A percentile compares a stretch with the other conserved stretches of the same genome.
Conservation (phyloP, 2,113 vertebrate species). For the Jacana jacana region DNA sequence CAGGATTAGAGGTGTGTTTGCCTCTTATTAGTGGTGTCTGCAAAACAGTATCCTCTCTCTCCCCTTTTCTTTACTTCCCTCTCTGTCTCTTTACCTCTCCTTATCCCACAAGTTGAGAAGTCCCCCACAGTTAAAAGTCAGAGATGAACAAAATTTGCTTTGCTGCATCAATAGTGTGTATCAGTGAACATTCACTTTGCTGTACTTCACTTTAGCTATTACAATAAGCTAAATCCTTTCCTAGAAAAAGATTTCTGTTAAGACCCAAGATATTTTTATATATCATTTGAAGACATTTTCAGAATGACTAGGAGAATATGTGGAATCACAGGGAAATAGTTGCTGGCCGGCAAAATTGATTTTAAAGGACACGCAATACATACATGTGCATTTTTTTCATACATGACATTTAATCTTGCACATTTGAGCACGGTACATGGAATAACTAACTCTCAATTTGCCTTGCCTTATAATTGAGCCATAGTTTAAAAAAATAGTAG, state of each 20-base stretch:
- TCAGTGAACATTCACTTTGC: neutral
- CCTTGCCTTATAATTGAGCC: neutral
- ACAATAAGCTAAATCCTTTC: neutral
- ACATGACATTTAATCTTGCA: neutral
- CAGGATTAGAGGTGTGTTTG: neutral
- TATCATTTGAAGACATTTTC: neutral
- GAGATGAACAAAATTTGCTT: neutral
- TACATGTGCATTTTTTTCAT: neutral
- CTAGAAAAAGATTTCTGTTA: neutral
- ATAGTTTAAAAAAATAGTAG: neutral
- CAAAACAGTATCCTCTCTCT: neutral
- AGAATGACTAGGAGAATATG: neutral
- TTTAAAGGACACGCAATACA: neutral
- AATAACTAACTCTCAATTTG: neutral
- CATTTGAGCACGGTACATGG: neutral
- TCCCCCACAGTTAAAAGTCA: neutral
- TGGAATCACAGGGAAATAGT: neutral
- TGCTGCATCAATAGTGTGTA: neutral
- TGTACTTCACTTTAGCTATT: neutral
- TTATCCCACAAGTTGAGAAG: neutral
- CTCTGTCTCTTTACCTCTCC: neutral
- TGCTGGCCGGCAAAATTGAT: neutral
- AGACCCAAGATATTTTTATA: neutral
- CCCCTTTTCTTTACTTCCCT: neutral
- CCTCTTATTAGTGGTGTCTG: neutral